phyloP scores from a whole-genome alignment of 2,888 invertebrate genomes.

The Drosophila anomelani region DNA sequence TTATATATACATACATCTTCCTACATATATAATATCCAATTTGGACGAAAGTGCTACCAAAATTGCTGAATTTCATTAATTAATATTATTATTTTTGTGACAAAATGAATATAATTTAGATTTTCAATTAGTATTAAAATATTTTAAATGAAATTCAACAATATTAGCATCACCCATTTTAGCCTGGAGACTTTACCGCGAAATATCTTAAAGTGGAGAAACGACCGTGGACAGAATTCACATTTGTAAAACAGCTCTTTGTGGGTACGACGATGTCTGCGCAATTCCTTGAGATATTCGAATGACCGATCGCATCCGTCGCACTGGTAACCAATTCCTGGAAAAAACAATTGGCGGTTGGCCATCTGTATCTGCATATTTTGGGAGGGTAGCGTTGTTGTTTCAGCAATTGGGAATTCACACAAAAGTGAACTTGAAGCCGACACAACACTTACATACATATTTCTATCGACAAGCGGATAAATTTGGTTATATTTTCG shows the following conservation, averaged over 20 bases:
- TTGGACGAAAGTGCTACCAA: slow-evolving; percentile 6
- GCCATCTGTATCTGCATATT: slow-evolving; percentile 48
- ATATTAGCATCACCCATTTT: slow-evolving; percentile 8
- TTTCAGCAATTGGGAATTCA: slow-evolving; percentile 12
- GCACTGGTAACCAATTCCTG: slow-evolving; percentile 75
- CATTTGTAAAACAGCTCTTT: slow-evolving; percentile 79
- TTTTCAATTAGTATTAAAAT: background rate
- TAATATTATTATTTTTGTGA: background rate
- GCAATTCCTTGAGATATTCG: slow-evolving; percentile 70
- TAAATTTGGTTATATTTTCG: slow-evolving; percentile 10
- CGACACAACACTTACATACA: slow-evolving; percentile 11
- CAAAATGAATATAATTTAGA: background rate
- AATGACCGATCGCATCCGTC: slow-evolving; percentile 70
- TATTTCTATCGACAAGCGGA: slow-evolving; percentile 16
- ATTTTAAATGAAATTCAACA: background rate
- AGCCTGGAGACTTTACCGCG: slow-evolving; percentile 64
- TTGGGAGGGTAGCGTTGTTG: slow-evolving; percentile 2
- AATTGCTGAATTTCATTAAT: background rate
- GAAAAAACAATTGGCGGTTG: slow-evolving; percentile 55
- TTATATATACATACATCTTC: slow-evolving; percentile 4
- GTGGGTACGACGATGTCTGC: slow-evolving; percentile 77
- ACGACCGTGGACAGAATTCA: slow-evolving; percentile 68
- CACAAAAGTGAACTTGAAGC: slow-evolving; percentile 11
- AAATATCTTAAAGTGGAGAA: slow-evolving; percentile 73
- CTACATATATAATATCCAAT: background rate